A percentile compares a stretch with the other conserved stretches of the same genome.
These are phyloP conservation scores for Habrosyne pyritoides DNA, from an alignment of 2,888 invertebrate genomes.

Conservation along the genomic window DNA sequence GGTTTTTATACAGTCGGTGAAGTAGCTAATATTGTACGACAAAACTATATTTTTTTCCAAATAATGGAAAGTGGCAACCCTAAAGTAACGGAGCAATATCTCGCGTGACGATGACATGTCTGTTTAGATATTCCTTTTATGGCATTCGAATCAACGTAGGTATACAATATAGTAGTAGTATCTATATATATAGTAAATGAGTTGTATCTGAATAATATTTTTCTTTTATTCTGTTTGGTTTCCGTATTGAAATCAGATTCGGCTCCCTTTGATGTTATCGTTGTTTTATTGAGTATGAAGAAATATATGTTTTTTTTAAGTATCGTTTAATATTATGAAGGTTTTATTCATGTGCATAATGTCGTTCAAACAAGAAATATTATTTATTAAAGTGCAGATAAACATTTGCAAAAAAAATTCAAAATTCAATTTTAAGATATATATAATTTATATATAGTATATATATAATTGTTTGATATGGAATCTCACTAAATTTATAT, in stretches of 20 bases:
- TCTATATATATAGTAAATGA: not conserved
- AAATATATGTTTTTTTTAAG: not conserved
- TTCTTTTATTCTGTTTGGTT: not conserved
- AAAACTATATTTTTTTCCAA: no score
- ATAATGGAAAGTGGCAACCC: constrained; percentile 31
- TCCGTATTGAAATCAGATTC: not conserved
- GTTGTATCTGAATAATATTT: not conserved
- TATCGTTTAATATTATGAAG: no score
- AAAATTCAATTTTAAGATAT: no score
- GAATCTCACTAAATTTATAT: no score
- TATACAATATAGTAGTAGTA: not conserved
- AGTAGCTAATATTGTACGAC: no score
- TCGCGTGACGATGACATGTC: constrained; percentile 25
- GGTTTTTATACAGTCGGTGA: no score
- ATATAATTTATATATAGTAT: no score
- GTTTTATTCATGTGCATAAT: no score
- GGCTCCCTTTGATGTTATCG: not conserved
- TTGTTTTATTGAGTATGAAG: not conserved
- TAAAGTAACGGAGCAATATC: constrained; percentile 28
- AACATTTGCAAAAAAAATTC: no score
- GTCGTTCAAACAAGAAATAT: no score
- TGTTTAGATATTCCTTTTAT: constrained; percentile 22
- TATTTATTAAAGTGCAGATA: no score
- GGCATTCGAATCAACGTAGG: not conserved
- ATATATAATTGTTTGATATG: no score